phyloP scores from a whole-genome alignment of 2,888 invertebrate species.

The Macaria notata region DNA sequence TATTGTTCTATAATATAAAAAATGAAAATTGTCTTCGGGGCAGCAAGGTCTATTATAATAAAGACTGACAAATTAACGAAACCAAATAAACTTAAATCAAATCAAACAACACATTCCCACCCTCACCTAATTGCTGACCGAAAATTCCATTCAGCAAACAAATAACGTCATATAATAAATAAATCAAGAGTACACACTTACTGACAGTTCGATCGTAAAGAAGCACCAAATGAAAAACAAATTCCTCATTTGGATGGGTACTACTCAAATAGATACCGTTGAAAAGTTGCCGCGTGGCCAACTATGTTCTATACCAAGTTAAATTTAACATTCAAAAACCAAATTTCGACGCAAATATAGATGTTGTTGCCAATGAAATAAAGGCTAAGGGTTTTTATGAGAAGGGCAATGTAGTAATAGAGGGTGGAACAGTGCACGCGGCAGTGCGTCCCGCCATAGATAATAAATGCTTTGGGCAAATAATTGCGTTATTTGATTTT shows the following conservation, averaged over 20 bases:
- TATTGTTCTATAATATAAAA: no score
- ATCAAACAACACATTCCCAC: constrained; percentile 57
- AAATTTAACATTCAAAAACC: constrained; percentile 16
- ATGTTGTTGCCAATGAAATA: constrained; percentile 19
- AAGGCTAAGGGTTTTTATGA: constrained; percentile 3
- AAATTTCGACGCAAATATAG: constrained; percentile 19
- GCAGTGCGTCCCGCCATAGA: constrained; percentile 68
- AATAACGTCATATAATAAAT: constrained; percentile 34
- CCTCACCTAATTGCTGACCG: constrained; percentile 51
- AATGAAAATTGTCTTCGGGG: no score
- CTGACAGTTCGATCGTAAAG: constrained; percentile 71
- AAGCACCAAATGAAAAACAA: constrained; percentile 72
- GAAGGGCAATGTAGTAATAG: constrained; percentile 10
- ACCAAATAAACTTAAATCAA: constrained; percentile 43
- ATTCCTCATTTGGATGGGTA: constrained; percentile 45
- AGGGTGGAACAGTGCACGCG: constrained; percentile 52
- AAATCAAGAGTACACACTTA: constrained; percentile 61
- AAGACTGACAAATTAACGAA: constrained; percentile 38
- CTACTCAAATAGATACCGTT: constrained; percentile 79
- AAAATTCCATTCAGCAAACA: constrained; percentile 68
- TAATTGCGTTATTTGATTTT: constrained; percentile 80
- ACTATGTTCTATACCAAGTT: constrained; percentile 41
- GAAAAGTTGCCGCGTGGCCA: constrained; percentile 73
- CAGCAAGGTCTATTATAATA: not conserved
- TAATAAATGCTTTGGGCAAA: constrained; percentile 79